Base-by-base conservation (phyloP, 2,113 vertebrate genomes). In the Mola mola region DNA sequence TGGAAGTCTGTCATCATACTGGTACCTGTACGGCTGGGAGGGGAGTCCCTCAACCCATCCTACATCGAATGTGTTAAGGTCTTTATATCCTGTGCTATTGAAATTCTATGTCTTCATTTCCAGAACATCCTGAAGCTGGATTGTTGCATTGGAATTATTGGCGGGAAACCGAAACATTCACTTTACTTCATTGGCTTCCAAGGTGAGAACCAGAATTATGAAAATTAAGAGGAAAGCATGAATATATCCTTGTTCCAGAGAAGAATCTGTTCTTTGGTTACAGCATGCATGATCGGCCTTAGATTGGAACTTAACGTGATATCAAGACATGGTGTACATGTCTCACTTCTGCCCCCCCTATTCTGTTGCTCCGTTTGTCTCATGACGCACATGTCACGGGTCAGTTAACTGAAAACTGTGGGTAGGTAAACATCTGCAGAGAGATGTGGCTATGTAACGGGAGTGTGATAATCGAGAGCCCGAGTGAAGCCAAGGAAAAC, bases 121-220 rank as follows among this genome's bases (percentile, higher is more conserved):
- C 71, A 98, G 96, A 94, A 94, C 75, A 93, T 97, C 50, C 90
- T 97, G 10, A 91, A 90, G 50, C 85, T 95, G 24, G 91, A 94
- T 8, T 93, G 93, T 73, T 96, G 96, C 75, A 91, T 96, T 29
- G 96, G 96, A 43, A 96, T 98, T 79, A 96, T 97, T 8, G 96
- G 96, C 4, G 96, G 96, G 34, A 96, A 95, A 79, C 95, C 96
- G 0, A 94, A 94, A 34, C 96, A 98, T 73, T 97, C 95, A 0
- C 91, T 97, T 1, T 98, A 94, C 79, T 98, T 98, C 71, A 68
- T 96, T 19, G 96, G 95, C 58, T 97, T 93, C 78, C 95, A 97
- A 88, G 96, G 96, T 97, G 74, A 82, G 90, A 52, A 19, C 24
- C 41, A 28, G 2, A 20, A 41, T 3, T 4, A 40, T 33, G 29